Evolutionary conservation across 92 coral and sea anemone species (phyloP).

Genomic region (Epizoanthus ramosus): DNA sequence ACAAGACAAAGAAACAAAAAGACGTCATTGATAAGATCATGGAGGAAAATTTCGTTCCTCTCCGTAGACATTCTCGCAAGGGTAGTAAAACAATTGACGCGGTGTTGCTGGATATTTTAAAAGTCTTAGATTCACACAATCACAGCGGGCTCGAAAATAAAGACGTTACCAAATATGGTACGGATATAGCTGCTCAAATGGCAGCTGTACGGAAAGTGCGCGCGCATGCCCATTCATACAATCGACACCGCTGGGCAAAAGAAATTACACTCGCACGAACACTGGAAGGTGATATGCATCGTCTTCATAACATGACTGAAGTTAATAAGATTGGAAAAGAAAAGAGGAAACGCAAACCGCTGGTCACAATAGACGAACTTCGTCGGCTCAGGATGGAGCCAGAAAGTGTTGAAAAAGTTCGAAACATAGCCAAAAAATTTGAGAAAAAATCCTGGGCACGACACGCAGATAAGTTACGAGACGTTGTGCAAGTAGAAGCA

Average conservation of each 20-base stretch:
- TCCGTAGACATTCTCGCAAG: conserved; percentile 16
- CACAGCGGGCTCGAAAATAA: conserved; percentile 46
- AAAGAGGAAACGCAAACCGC: conserved; percentile 14
- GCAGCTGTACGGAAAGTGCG: conserved; percentile 56
- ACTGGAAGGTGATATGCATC: conserved; percentile 71
- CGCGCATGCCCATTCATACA: conserved; percentile 49
- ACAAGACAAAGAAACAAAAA: conserved; percentile 8
- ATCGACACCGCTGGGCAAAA: conserved; percentile 77
- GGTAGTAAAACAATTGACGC: conserved; percentile 42
- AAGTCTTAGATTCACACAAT: conserved; percentile 30
- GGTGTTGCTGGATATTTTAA: conserved; percentile 28
- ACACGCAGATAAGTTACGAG: conserved; percentile 9
- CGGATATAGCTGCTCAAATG: conserved; percentile 62
- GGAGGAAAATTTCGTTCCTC: conserved; percentile 32
- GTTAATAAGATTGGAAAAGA: background rate
- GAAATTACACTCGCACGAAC: conserved; percentile 64
- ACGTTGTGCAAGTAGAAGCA: conserved; percentile 2
- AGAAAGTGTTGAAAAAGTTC: conserved; percentile 47
- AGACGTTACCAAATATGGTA: conserved; percentile 70
- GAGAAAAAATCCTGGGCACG: conserved; percentile 72
- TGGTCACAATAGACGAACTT: conserved; percentile 19
- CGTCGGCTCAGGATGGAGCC: conserved; percentile 30
- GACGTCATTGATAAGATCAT: conserved; percentile 42
- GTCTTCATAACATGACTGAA: conserved; percentile 36
- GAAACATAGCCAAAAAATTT: conserved; percentile 52